Evolutionary conservation across 2,888 invertebrate species (phyloP), one percentile per base, ranked within the genome.

Genomic region (Eurytoma californica): DNA sequence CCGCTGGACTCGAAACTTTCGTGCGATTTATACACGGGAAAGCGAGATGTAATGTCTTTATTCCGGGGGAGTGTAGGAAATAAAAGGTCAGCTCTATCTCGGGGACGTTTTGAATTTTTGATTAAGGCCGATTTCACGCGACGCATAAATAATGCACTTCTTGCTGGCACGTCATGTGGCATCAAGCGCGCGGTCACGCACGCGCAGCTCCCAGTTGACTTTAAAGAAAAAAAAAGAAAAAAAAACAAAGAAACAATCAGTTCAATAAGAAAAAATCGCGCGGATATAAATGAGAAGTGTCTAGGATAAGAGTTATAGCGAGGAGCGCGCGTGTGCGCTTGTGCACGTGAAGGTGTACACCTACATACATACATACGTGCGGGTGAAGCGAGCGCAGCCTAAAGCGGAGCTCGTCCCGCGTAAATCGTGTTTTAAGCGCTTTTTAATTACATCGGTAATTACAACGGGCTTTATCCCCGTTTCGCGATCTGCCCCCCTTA

Each of bases 341-440:
- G 7, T 63, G 7, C 9, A 47, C n/a, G 20, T 30, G n/a, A 12
- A 16, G 16, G 28, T 12, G 57, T 20, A 49, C 20, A 28, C 14
- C n/a, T 3, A 47, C 3, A 16, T 1, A n/a, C 24, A 2, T 63
- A 30, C 3, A 20, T 5, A n/a, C 16, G 13, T 49, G 60, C 39
- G 30, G 49, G 49, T 74, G 53, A 24, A 61, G n/a, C 66, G 18
- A 24, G 16, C 16, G n/a, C 28, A 39, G 12, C 39, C 39, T 39
- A 39, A 18, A 53, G 53, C 53, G 53, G 53, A 53, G 39, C 7
- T 55, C 53, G 24, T 14, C 24, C 24, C 49, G 60, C 73, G 77
- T 73, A 77, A 80, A 80, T 80, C 80, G 80, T 20, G 73, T 80
- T 80, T 80, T 80, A 80, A 80, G 77, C 77, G 77, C 73, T 80